Conservation (phyloP, 2,888 invertebrate genomes). For the Cerceris rybyensis region DNA sequence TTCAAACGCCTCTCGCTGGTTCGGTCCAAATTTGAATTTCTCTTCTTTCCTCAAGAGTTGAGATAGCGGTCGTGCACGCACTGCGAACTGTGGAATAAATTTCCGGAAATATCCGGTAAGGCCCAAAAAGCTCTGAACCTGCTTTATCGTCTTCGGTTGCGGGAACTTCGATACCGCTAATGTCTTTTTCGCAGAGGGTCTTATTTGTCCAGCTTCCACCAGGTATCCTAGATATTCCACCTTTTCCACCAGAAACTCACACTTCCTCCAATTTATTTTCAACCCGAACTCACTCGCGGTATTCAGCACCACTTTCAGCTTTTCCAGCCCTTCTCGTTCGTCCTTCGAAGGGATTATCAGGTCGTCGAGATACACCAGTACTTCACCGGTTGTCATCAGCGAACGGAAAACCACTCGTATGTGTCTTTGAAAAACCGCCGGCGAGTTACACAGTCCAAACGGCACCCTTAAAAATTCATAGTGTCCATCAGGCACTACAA, state of each 20-base stretch:
- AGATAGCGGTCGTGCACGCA: constrained; percentile 65
- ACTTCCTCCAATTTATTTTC: constrained; percentile 11
- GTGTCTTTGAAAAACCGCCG: constrained; percentile 38
- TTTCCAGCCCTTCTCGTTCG: background rate
- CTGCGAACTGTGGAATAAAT: constrained; percentile 46
- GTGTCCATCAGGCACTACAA: constrained; percentile 61
- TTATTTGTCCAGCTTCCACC: background rate
- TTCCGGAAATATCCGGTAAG: too few species aligned
- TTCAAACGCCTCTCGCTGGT: background rate
- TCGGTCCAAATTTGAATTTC: background rate
- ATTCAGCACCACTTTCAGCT: background rate
- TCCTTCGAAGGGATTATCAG: background rate
- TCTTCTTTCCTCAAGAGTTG: constrained; percentile 54
- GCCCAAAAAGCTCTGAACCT: constrained; percentile 39
- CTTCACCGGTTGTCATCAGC: constrained; percentile 17
- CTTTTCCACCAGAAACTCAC: background rate
- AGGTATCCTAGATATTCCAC: constrained; percentile 6
- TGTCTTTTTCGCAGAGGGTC: constrained; percentile 27
- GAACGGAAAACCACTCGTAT: constrained; percentile 49
- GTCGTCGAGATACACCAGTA: constrained; percentile 7
- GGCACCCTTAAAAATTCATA: constrained; percentile 64
- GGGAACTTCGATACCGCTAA: constrained; percentile 49
- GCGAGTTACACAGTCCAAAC: constrained; percentile 61
- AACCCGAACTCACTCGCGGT: background rate
- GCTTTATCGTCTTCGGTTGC: constrained; percentile 30